Conservation (phyloP, 2,797 vertebrate genomes). For the Enteromius anoplus region DNA sequence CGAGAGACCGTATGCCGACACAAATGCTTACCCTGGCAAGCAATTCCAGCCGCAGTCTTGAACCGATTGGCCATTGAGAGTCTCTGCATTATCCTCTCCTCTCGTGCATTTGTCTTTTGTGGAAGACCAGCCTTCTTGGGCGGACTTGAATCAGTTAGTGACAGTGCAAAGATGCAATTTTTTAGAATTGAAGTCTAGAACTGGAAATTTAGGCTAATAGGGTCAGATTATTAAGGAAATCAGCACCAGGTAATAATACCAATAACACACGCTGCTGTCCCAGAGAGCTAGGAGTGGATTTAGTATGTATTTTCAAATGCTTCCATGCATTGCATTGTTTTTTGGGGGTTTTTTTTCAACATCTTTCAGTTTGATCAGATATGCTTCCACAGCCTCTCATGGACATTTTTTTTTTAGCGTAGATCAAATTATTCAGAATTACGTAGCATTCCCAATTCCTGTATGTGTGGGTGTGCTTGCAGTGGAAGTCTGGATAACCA, state of each 20-base stretch:
- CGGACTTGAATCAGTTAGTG: neutral
- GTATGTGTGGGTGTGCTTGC: neutral
- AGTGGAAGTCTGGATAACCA: constrained; percentile 1
- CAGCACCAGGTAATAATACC: too few relatives aligned
- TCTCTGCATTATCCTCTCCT: neutral
- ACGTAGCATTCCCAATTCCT: neutral
- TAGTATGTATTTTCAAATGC: neutral
- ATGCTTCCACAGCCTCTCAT: neutral
- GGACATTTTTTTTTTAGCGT: neutral
- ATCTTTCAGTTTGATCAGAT: neutral
- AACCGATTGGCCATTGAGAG: neutral
- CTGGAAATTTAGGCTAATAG: neutral
- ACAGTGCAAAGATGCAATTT: neutral
- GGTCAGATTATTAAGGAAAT: too few relatives aligned
- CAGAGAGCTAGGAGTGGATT: neutral
- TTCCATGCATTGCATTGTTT: neutral
- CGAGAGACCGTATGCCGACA: neutral
- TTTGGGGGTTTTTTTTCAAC: neutral
- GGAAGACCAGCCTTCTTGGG: neutral
- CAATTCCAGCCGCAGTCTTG: neutral
- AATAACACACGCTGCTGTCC: neutral
- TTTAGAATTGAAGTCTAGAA: too few relatives aligned
- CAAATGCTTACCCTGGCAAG: neutral
- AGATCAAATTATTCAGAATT: neutral
- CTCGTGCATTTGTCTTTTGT: neutral